These are phyloP conservation scores for Ceratoteleas bidentatus DNA, from an alignment of 1,140 invertebrate species.

Conservation along the genomic window DNA sequence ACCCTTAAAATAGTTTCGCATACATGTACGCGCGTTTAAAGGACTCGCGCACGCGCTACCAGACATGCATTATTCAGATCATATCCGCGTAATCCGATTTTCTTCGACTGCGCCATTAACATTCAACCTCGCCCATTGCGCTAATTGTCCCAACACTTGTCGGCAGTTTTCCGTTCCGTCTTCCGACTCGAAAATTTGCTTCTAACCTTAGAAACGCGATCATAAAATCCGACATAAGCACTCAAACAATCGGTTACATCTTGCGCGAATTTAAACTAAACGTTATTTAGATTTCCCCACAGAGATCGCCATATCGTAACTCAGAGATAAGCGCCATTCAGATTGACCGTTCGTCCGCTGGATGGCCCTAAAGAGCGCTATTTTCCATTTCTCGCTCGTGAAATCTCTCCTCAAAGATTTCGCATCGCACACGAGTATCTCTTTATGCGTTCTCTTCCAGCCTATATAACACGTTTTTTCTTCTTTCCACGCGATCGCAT, in stretches of 20 bases:
- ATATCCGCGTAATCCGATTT: conserved; percentile 81
- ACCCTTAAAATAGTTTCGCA: conserved; percentile 63
- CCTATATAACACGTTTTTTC: conserved; percentile 60
- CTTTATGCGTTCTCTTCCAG: conserved; percentile 62
- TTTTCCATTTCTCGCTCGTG: conserved; percentile 75
- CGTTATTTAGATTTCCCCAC: not conserved
- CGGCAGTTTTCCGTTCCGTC: conserved; percentile 29
- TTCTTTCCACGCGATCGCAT: conserved; percentile 55
- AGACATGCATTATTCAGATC: conserved; percentile 81
- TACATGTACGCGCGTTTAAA: conserved; percentile 54
- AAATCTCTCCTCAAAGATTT: conserved; percentile 73
- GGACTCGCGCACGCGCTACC: conserved; percentile 67
- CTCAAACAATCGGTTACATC: too few relatives aligned
- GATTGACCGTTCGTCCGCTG: conserved; percentile 78
- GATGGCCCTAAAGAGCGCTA: conserved; percentile 78
- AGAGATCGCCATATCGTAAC: conserved; percentile 17
- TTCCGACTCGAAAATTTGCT: not conserved
- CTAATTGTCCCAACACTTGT: conserved; percentile 75
- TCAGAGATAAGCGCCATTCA: conserved; percentile 78
- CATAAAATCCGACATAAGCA: not conserved
- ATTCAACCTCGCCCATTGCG: conserved; percentile 72
- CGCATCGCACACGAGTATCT: conserved; percentile 36
- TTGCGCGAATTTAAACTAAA: not conserved
- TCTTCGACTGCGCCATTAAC: conserved; percentile 81
- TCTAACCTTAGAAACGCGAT: not conserved